phyloP scores from a whole-genome alignment of 2,113 vertebrate genomes.

The Willisornis vidua region DNA sequence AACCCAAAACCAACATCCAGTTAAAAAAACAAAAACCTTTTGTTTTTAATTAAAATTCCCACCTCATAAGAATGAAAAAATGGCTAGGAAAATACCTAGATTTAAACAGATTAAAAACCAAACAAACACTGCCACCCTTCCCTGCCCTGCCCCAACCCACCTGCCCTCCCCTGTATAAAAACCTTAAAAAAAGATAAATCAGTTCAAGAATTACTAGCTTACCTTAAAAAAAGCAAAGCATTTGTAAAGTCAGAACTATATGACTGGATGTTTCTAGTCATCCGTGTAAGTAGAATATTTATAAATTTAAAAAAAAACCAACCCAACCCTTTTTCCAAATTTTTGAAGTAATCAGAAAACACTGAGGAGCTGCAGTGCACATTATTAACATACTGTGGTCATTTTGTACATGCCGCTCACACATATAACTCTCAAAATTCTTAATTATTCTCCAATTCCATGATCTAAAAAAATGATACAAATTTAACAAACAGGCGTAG shows the following conservation, averaged over 20 bases:
- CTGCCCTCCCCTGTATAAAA: background rate
- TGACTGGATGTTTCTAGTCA: background rate
- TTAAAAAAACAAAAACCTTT: background rate
- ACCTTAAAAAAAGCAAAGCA: background rate
- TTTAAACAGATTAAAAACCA: background rate
- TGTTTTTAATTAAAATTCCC: background rate
- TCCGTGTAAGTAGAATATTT: background rate
- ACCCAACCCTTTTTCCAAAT: background rate
- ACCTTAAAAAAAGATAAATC: background rate
- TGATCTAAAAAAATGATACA: background rate
- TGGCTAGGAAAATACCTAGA: background rate
- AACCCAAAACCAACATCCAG: background rate
- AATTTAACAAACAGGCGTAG: background rate
- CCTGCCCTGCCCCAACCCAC: too few species aligned
- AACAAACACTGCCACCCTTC: background rate
- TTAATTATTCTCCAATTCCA: background rate
- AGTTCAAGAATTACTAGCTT: background rate
- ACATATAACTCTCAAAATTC: background rate
- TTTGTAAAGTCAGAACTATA: background rate
- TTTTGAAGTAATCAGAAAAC: background rate
- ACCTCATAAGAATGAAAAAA: background rate
- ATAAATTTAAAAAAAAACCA: background rate
- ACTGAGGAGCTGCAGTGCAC: background rate
- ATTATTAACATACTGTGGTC: background rate
- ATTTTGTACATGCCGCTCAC: background rate